Base-by-base conservation (phyloP, 2,797 vertebrate species). In the Pseudomugil gertrudae region DNA sequence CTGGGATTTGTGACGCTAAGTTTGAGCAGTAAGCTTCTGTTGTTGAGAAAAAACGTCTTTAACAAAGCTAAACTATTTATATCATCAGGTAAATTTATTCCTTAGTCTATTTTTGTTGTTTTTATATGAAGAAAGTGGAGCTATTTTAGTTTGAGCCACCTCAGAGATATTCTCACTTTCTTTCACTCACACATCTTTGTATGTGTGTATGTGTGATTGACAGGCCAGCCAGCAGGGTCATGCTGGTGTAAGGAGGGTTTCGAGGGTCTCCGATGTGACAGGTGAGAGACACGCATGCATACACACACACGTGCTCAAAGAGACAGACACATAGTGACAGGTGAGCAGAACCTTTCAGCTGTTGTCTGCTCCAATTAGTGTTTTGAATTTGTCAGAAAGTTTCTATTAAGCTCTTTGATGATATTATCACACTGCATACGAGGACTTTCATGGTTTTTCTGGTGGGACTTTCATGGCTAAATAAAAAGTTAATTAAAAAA, bases 231-330 rank as follows among this genome's bases (percentile, higher is more conserved):
- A 60, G 94, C 95, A 64, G 98, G 98, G 76, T 97, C 94, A 65
- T 99, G 98, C 83, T 89, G 86, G 76, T 99, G 98, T 93, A 98
- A 95, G 93, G 84, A 90, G 84, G 97, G 98, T 69, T 98, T 95
- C 60, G 84, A 91, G 82, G 98, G 98, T 69, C 84, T 92, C 58
- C 94, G 64, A 80, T 99, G 98, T 84, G 91, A 94, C 87, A 93
- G 69, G 91, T 91, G 86, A 90, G 87, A 84, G 32, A 78, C 78
- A 78, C 58, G 11, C 78, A 78, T 58, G 6, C 27, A 59, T 66
- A 17, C 65, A 68, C 67, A 74, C 67, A 72, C 73, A 65, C 26
- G 61, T 14, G 72, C 36, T 57, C 26, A 73, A 33, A 73, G 43
- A 83, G 56, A 73, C 65, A 77, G 74, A 87, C 79, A 64, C 70